Evolutionary conservation across 2,797 vertebrate species (phyloP).

Genomic region (Epinephelus awoara): DNA sequence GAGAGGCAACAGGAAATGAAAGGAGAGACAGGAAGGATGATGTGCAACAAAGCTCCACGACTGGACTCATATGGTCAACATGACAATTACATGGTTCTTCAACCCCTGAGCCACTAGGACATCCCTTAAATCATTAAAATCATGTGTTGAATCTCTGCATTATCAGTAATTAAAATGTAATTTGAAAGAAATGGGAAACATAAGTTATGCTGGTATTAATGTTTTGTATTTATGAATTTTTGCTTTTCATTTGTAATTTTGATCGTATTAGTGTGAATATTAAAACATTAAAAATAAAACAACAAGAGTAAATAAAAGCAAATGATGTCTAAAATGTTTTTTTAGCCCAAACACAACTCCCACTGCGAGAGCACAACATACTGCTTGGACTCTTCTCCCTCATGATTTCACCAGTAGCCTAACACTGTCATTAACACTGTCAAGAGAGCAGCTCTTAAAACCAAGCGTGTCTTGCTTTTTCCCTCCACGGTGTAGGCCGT

Average conservation of each 20-base stretch:
- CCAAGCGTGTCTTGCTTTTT: conserved; percentile 53
- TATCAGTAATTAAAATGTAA: not conserved
- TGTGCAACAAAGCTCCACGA: not conserved
- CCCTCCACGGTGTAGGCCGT: conserved; percentile 37
- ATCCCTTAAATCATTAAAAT: not conserved
- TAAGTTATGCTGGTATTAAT: not conserved
- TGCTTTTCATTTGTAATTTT: too few species aligned
- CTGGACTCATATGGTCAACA: not conserved
- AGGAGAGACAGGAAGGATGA: not conserved
- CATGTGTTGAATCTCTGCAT: not conserved
- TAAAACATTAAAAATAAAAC: not conserved
- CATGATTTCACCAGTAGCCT: conserved; percentile 57
- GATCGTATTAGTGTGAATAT: not conserved
- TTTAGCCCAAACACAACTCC: conserved; percentile 18
- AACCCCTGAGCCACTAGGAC: not conserved
- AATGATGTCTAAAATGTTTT: not conserved
- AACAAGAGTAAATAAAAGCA: not conserved
- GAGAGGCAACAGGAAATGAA: not conserved
- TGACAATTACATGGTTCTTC: not conserved
- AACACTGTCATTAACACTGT: conserved; percentile 70
- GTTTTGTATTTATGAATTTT: not conserved
- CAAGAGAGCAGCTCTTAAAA: conserved; percentile 71
- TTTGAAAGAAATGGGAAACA: not conserved
- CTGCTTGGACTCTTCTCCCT: conserved; percentile 45
- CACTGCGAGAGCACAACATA: conserved; percentile 5